A percentile compares a stretch with the other conserved stretches of the same genome.
Evolutionary conservation across 2,888 invertebrate species (phyloP).

Genomic region (Syrphus vitripennis): DNA sequence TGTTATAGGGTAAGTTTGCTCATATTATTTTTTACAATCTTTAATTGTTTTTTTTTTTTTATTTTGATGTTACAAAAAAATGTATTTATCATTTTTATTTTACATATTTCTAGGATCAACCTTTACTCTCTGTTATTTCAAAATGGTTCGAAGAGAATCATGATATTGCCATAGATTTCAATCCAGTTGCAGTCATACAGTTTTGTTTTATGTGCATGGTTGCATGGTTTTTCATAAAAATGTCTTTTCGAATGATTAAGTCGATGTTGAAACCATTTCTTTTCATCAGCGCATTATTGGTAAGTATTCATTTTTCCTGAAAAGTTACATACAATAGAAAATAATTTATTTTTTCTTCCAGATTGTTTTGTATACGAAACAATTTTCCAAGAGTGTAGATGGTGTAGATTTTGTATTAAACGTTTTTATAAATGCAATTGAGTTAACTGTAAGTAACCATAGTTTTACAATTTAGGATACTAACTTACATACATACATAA

Average conservation of each 20-base stretch:
- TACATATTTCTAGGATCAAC: constrained; percentile 16
- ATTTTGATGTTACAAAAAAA: too few relatives aligned
- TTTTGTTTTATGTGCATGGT: constrained; percentile 12
- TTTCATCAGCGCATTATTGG: constrained; percentile 3
- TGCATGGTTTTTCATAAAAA: constrained; percentile 42
- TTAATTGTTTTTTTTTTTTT: too few relatives aligned
- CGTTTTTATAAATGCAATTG: neutral
- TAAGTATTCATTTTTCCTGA: neutral
- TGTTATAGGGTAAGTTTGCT: neutral
- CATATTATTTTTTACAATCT: too few relatives aligned
- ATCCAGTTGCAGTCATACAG: constrained; percentile 11
- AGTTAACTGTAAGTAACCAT: constrained; percentile 13
- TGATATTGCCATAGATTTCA: constrained; percentile 20
- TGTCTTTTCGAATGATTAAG: constrained; percentile 29
- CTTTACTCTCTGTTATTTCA: constrained; percentile 24
- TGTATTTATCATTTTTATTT: too few relatives aligned
- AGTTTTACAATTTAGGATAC: too few relatives aligned
- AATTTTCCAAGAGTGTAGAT: constrained; percentile 6
- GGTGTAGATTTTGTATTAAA: neutral
- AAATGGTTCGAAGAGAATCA: constrained; percentile 51
- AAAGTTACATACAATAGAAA: neutral
- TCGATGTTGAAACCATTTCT: constrained; percentile 40
- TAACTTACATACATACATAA: too few relatives aligned
- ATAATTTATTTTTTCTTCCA: neutral
- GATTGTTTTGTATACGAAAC: constrained; percentile 15